Conservation (phyloP, 2,888 invertebrate species). For the Ophion ventricosus region DNA sequence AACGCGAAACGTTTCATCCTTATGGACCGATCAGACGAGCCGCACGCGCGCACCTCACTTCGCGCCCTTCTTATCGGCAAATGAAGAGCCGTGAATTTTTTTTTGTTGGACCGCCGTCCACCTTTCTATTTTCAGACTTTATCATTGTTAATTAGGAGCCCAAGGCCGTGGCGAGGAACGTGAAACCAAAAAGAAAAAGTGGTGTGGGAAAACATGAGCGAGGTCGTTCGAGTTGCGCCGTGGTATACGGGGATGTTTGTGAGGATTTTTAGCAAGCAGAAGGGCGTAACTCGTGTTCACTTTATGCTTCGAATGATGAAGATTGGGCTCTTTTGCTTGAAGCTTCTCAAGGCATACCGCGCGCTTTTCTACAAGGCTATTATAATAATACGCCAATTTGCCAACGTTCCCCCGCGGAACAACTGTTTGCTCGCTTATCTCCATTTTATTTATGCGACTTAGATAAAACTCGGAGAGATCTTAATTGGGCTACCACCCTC, state of each 20-base stretch:
- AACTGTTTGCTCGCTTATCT: constrained; percentile 26
- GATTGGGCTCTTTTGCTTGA: neutral
- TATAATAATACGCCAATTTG: constrained; percentile 43
- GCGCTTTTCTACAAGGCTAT: constrained; percentile 26
- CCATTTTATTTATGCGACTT: constrained; percentile 46
- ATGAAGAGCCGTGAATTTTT: constrained; percentile 8
- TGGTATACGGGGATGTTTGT: neutral
- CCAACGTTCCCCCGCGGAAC: neutral
- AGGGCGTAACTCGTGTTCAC: neutral
- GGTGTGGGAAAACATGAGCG: constrained; percentile 18
- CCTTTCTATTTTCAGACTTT: constrained; percentile 70
- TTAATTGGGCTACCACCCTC: constrained; percentile 54
- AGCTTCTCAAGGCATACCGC: neutral
- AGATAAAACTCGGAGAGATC: constrained; percentile 45
- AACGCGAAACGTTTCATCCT: constrained; percentile 30
- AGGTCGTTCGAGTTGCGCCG: constrained; percentile 3
- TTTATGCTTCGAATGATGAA: neutral
- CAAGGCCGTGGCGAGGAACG: constrained; percentile 57
- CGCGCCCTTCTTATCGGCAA: constrained; percentile 29
- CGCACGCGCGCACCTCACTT: constrained; percentile 29
- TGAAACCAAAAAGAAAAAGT: neutral
- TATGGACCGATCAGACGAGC: constrained; percentile 53
- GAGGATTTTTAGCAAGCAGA: neutral
- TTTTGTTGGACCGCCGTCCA: neutral
- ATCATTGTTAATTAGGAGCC: constrained; percentile 72